These are phyloP conservation scores for Schizothorax lantsangensis DNA, from an alignment of 2,797 vertebrate species.

Conservation along the genomic window DNA sequence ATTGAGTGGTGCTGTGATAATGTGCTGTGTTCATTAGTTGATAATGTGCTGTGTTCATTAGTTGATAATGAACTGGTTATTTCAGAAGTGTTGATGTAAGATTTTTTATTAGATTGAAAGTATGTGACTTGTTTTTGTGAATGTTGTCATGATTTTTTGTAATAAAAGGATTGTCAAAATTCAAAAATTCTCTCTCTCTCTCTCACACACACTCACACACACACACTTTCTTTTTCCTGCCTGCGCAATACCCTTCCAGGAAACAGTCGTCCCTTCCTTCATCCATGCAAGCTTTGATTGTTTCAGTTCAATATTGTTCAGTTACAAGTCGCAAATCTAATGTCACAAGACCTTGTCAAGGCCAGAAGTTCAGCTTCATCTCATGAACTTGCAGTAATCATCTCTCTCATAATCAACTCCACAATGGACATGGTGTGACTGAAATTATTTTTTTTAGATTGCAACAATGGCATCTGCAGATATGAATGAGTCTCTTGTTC, in stretches of 20 bases:
- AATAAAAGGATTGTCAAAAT: no score
- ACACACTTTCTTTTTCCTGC: conserved; percentile 2
- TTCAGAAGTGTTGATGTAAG: no score
- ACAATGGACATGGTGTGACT: not conserved
- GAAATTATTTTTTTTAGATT: conserved; percentile 1
- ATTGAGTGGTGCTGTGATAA: no score
- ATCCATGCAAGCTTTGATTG: conserved; percentile 26
- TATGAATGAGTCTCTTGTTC: conserved; percentile 37
- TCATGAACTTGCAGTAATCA: not conserved
- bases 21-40: no score
- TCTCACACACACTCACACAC: not conserved
- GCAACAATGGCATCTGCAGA: conserved; percentile 29
- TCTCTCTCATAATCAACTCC: not conserved
- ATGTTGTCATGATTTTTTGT: no score
- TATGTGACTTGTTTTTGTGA: no score
- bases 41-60: no score
- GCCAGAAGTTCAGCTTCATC: conserved; percentile 1
- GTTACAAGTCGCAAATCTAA: conserved; percentile 5
- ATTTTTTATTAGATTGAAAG: no score
- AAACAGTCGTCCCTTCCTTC: conserved; percentile 12
- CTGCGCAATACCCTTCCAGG: conserved; percentile 26
- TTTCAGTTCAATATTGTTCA: not conserved
- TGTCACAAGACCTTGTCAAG: conserved; percentile 2
- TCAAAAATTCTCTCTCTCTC: no score
- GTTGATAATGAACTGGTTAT: no score